Evolutionary conservation across 1,140 invertebrate species (phyloP).

Genomic region (Rhynchophorus ferrugineus): DNA sequence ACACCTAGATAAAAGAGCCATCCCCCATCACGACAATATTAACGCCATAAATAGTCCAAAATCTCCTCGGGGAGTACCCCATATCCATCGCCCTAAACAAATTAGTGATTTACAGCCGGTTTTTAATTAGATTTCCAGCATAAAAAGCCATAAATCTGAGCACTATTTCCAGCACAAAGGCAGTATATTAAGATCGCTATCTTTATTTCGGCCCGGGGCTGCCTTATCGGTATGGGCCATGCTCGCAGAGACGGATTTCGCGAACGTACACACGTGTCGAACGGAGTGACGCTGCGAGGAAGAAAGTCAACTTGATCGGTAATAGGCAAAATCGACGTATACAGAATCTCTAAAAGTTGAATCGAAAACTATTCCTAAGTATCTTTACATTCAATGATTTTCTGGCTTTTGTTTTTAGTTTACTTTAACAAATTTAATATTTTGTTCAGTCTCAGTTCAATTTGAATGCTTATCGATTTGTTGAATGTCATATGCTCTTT

Average conservation of each 20-base stretch:
- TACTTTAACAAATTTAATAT: too few species aligned
- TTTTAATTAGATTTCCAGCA: constrained; percentile 18
- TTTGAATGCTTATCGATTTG: too few species aligned
- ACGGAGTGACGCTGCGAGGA: background rate
- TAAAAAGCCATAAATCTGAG: constrained; percentile 13
- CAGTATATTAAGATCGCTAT: constrained; percentile 19
- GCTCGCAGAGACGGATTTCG: constrained; percentile 10
- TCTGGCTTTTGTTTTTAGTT: too few species aligned
- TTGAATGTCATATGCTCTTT: too few species aligned
- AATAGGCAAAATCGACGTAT: too few species aligned
- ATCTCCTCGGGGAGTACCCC: background rate
- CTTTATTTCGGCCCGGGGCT: constrained; percentile 15
- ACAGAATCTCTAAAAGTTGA: too few species aligned
- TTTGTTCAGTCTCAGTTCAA: too few species aligned
- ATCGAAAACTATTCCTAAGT: too few species aligned
- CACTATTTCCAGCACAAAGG: constrained; percentile 16
- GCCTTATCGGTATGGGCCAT: constrained; percentile 9
- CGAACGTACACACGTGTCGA: constrained; percentile 13
- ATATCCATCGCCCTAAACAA: constrained; percentile 11
- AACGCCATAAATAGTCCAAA: background rate
- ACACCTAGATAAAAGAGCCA: background rate
- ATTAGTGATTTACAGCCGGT: constrained; percentile 16
- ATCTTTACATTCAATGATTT: too few species aligned
- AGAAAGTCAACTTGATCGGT: background rate
- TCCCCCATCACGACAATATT: background rate